phyloP scores from a whole-genome alignment of 2,797 vertebrate species.

The Remorina albescens region DNA sequence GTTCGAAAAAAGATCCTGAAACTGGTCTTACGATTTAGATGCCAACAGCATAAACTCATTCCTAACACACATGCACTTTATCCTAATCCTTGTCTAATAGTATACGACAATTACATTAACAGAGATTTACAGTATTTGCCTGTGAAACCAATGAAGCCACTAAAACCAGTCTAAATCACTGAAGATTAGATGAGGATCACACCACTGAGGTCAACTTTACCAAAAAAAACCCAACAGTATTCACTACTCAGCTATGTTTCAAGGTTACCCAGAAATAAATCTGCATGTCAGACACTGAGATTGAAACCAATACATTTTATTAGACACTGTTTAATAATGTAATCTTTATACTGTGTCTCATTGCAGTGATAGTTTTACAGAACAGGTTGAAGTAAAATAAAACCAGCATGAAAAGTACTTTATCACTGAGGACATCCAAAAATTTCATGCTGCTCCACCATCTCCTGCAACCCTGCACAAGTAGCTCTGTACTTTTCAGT shows the following conservation, averaged over 20 bases:
- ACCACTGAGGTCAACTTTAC: not conserved
- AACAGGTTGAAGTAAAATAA: not conserved
- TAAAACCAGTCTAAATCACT: not conserved
- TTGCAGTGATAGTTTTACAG: not conserved
- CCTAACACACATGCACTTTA: not conserved
- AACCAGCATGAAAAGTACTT: not conserved
- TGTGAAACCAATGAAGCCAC: not conserved
- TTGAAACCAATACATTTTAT: conserved; percentile 21
- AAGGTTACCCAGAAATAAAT: too few relatives aligned
- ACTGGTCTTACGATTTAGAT: too few relatives aligned
- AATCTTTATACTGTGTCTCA: not conserved
- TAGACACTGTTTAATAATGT: not conserved
- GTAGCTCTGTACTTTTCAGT: fast-evolving
- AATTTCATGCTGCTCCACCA: conserved; percentile 16
- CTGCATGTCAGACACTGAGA: too few relatives aligned
- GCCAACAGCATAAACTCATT: too few relatives aligned
- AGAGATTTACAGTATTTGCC: not conserved
- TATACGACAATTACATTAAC: too few relatives aligned
- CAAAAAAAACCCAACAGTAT: too few relatives aligned
- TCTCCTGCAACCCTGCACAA: conserved; percentile 60
- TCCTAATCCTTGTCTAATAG: not conserved
- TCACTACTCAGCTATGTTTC: too few relatives aligned
- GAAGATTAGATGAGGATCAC: not conserved
- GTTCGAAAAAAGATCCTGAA: too few relatives aligned
- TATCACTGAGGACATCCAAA: conserved; percentile 43